Conservation (phyloP, 2,797 vertebrate species). For the Harpagifer antarcticus region DNA sequence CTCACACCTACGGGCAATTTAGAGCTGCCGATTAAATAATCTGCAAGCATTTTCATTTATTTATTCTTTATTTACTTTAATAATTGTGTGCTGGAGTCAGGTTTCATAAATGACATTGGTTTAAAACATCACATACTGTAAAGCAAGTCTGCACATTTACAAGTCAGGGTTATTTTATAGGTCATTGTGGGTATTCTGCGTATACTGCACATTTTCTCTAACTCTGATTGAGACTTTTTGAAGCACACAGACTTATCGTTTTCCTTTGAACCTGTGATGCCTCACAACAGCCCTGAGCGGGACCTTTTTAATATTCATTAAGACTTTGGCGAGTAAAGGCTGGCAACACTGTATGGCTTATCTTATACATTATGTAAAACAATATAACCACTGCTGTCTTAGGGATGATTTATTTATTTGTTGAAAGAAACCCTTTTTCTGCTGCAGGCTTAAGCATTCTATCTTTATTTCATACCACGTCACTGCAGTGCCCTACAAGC, state of each 20-base stretch:
- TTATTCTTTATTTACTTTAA: neutral
- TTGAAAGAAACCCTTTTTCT: conserved; percentile 3
- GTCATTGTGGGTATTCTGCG: neutral
- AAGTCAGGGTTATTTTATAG: conserved; percentile 1
- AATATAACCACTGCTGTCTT: conserved; percentile 8
- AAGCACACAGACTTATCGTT: conserved; percentile 16
- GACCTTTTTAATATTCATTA: conserved; percentile 22
- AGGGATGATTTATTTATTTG: conserved; percentile 14
- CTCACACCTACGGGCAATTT: neutral
- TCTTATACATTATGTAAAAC: conserved; percentile 18
- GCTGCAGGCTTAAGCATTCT: conserved; percentile 19
- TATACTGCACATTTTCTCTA: neutral
- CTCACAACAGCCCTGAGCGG: conserved; percentile 4
- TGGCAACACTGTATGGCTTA: conserved; percentile 5
- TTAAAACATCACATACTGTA: neutral
- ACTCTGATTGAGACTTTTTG: neutral
- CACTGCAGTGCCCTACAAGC: conserved; percentile 5
- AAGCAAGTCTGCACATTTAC: neutral
- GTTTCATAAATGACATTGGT: neutral
- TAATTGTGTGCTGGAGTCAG: neutral
- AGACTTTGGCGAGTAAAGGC: neutral
- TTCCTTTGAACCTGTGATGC: conserved; percentile 21
- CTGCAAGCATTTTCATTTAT: neutral
- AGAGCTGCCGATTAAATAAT: neutral
- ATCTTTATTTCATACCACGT: conserved; percentile 14